Evolutionary conservation across 1,140 invertebrate species (phyloP).

Genomic region (Ostrea denselamellosa): DNA sequence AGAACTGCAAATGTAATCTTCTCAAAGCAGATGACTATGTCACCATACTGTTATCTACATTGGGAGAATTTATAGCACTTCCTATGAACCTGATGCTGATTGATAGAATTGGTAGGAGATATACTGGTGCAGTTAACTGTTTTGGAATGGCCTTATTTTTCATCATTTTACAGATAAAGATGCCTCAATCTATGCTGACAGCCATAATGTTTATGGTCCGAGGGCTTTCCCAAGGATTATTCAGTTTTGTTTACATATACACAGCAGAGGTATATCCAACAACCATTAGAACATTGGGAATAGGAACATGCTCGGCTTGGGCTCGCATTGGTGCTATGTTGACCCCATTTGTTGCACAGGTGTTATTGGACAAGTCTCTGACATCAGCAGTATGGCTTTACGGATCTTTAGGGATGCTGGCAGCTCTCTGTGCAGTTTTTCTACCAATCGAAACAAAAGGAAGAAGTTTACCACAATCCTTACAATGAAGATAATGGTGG

Average conservation of each 20-base stretch:
- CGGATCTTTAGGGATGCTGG: constrained; percentile 57
- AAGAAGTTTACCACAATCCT: constrained; percentile 55
- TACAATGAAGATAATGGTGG: too few relatives aligned
- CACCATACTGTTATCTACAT: constrained; percentile 72
- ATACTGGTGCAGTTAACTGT: constrained; percentile 94
- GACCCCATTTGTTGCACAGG: constrained; percentile 95
- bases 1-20: constrained; percentile 69
- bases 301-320: constrained; percentile 92
- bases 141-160: constrained; percentile 91
- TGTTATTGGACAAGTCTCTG: constrained; percentile 64
- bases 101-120: constrained; percentile 92
- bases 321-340: constrained; percentile 95
- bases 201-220: constrained; percentile 82
- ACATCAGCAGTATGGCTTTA: constrained; percentile 66
- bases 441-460: constrained; percentile 70
- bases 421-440: constrained; percentile 55
- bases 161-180: constrained; percentile 88
- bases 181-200: constrained; percentile 80
- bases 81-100: constrained; percentile 87
- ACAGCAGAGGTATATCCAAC: constrained; percentile 96
- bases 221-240: constrained; percentile 94
- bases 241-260: constrained; percentile 97
- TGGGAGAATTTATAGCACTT: constrained; percentile 74
- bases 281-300: constrained; percentile 90
- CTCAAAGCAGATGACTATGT: constrained; percentile 71